Evolutionary conservation across 2,888 invertebrate species (phyloP), one percentile per base, ranked within the genome.

Genomic region (Tridacna gigas): DNA sequence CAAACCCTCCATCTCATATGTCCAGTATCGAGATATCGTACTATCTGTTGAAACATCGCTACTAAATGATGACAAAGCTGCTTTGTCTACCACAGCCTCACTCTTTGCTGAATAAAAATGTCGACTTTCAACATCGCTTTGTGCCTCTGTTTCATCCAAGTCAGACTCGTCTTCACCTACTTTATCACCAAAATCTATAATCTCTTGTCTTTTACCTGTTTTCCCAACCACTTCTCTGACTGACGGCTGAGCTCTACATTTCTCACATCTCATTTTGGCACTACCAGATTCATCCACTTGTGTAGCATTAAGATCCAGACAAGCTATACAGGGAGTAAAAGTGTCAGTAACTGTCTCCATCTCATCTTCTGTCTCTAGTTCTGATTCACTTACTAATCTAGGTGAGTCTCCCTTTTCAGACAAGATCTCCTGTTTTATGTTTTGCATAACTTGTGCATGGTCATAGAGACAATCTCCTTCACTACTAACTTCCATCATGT

Each of bases 1-100:
- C 13, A 92, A 81, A 13, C 89, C 88, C 26, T 91, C 89, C 81
- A 83, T 82, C 45, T 84, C 87, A 12, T 91, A 86, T 18, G 78
- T 84, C 91, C 91, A 90, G 74, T 80, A 81, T 12, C 77, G 82
- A 45, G 88, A 88, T 45, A 88, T 83, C 26, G 83, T 82, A 78
- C 85, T 88, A 22, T 86, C 86, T 48, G 86, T 82, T 0, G 88
- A 86, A 2, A 82, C 71, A 76, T 84, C 84, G 71, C 80, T 84
- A 60, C 85, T 88, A 63, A 83, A 66, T 13, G 83, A 83, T 1
- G 83, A 83, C 11, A 79, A 25, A 22, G 45, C 71, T n/a, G 25
- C 22, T 25, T 48, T 48, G 25, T 51, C 51, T 5, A 20, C 22
- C 3, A 75, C 3, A 28, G 75, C 47, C 47, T 75, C 75, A 65